phyloP scores from a whole-genome alignment of 2,113 vertebrate species.

The Prinia subflava region DNA sequence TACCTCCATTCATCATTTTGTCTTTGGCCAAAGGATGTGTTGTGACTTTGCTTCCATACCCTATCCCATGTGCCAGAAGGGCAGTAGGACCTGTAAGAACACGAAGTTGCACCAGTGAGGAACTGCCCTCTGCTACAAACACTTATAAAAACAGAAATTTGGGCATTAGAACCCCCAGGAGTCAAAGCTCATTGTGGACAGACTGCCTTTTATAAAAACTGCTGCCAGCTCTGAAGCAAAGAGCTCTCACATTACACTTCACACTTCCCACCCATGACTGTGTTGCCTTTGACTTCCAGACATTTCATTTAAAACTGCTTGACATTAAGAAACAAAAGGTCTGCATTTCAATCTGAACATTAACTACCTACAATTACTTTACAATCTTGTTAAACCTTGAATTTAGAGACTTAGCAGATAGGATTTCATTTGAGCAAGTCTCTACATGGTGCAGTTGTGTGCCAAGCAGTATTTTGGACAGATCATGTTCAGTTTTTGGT shows the following conservation, averaged over 20 bases:
- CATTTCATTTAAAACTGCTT: neutral
- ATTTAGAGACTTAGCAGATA: neutral
- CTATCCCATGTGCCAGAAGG: slow-evolving; percentile 91
- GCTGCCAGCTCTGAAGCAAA: neutral
- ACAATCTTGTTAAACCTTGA: neutral
- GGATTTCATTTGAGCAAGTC: neutral
- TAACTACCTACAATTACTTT: neutral
- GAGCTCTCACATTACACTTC: neutral
- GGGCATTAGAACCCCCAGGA: neutral
- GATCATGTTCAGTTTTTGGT: neutral
- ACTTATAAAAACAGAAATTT: neutral
- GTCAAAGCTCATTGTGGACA: neutral
- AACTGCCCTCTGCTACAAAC: neutral
- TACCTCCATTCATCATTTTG: slow-evolving; percentile 96
- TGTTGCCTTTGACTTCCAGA: neutral
- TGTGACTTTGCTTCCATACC: slow-evolving; percentile 91
- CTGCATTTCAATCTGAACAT: neutral
- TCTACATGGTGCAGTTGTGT: neutral
- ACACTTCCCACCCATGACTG: neutral
- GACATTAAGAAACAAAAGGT: neutral
- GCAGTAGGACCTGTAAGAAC: slow-evolving; percentile 87
- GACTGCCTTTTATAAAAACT: neutral
- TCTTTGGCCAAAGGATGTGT: slow-evolving; percentile 94
- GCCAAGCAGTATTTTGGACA: neutral
- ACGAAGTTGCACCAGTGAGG: neutral